Percentiles rank a stretch among this genome's conserved stretches.
Conservation (phyloP, 2,888 invertebrate genomes). For the Prostheceraeus crozeri region DNA sequence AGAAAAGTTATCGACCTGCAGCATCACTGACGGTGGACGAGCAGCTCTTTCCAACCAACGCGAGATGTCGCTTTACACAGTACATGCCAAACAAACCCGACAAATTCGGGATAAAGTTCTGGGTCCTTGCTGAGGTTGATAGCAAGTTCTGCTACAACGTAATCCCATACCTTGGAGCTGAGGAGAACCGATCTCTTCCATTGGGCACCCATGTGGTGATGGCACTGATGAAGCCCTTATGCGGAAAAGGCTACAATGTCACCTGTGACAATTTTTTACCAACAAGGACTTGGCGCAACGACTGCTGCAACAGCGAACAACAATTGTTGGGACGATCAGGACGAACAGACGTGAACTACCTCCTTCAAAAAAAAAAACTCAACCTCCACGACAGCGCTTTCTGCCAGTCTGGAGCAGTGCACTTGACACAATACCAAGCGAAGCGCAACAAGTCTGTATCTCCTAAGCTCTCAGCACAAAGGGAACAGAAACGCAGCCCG, state of each 20-base stretch:
- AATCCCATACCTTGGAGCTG: conserved; percentile 13
- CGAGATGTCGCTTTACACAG: conserved; percentile 21
- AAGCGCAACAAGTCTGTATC: conserved; percentile 16
- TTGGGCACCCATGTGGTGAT: conserved; percentile 19
- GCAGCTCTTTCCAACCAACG: conserved; percentile 19
- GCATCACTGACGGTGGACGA: conserved; percentile 16
- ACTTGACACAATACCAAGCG: conserved; percentile 15
- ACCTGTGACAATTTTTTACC: conserved; percentile 22
- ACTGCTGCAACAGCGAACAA: conserved; percentile 16
- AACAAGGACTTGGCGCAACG: conserved; percentile 16
- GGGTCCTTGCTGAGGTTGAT: conserved; percentile 15
- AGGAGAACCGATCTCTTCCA: conserved; percentile 4
- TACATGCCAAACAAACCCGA: conserved; percentile 20
- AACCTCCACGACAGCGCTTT: conserved; percentile 1
- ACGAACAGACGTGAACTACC: conserved; percentile 19
- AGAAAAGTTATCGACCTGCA: conserved; percentile 7
- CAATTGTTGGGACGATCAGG: conserved; percentile 12
- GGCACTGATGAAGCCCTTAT: conserved; percentile 12
- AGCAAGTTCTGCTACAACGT: conserved; percentile 20
- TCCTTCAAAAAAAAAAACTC: conserved; percentile 9
- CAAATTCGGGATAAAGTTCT: conserved; percentile 25
- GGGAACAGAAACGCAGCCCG: conserved; percentile 3
- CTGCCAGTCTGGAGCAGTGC: neutral
- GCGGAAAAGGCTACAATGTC: conserved; percentile 14
- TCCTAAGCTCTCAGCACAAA: no score